phyloP scores from a whole-genome alignment of 2,797 vertebrate species.

The Coccyzus lansbergi region DNA sequence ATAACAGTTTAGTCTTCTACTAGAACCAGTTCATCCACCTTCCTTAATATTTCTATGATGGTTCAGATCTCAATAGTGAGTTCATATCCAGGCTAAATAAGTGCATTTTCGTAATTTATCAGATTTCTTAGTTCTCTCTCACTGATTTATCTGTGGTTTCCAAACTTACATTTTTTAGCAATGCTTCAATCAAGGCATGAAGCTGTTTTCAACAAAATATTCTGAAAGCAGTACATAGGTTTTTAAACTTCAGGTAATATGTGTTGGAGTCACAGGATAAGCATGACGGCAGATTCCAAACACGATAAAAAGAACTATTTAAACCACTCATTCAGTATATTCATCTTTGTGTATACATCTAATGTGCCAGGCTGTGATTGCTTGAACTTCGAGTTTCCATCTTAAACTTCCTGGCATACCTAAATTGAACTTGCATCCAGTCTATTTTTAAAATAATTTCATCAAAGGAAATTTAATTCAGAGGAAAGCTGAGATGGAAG shows the following conservation, averaged over 20 bases:
- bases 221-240: neutral
- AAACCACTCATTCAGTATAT: neutral
- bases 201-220: neutral
- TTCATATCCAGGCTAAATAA: neutral
- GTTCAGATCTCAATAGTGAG: neutral
- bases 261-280: neutral
- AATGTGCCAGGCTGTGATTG: neutral
- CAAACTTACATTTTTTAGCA: neutral
- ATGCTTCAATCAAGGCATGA: neutral
- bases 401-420: neutral
- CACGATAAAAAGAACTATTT: neutral
- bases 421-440: neutral
- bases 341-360: neutral
- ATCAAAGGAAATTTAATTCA: conserved; percentile 20
- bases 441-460: neutral
- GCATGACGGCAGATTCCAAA: neutral
- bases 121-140: neutral
- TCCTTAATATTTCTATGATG: neutral
- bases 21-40: neutral
- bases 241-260: neutral
- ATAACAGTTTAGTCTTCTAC: neutral
- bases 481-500: neutral
- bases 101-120: neutral
- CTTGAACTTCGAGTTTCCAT: neutral
- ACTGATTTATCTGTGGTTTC: neutral